Evolutionary conservation across 2,888 invertebrate genomes (phyloP).

Genomic region (Stenodera caucasica): DNA sequence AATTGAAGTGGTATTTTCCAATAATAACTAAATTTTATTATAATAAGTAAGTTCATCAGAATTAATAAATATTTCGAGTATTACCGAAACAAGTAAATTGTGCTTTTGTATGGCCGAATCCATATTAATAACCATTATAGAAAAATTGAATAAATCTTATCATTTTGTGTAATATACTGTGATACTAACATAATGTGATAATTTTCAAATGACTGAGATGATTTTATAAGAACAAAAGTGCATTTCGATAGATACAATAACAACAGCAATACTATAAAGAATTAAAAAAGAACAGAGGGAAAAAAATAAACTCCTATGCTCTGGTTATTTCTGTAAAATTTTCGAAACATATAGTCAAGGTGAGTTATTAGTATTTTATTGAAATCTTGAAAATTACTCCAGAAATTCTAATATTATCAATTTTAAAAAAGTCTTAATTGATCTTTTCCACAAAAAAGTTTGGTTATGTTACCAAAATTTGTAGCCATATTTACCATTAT

Average conservation of each 20-base stretch:
- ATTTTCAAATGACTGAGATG: slow-evolving; percentile 27
- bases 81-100: background rate
- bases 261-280: background rate
- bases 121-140: background rate
- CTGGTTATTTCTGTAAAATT: background rate
- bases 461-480: slow-evolving; percentile 22
- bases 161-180: slow-evolving; percentile 39
- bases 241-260: slow-evolving; percentile 9
- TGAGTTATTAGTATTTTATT: background rate
- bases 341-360: background rate
- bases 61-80: too few relatives aligned
- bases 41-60: too few relatives aligned
- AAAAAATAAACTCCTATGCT: background rate
- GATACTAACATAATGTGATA: slow-evolving; percentile 48
- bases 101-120: background rate
- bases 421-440: background rate
- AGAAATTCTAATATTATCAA: too few relatives aligned
- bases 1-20: slow-evolving; percentile 40
- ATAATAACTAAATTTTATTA: background rate
- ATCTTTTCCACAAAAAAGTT: slow-evolving; percentile 18
- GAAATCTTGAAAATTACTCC: too few relatives aligned
- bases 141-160: background rate
- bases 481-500: slow-evolving; percentile 21
- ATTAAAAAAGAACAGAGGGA: background rate
- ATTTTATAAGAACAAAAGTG: slow-evolving; percentile 22